Evolutionary conservation across 2,797 vertebrate species (phyloP), one percentile per base, ranked within the genome.

Genomic region (Hyperoplus lanceolatus): DNA sequence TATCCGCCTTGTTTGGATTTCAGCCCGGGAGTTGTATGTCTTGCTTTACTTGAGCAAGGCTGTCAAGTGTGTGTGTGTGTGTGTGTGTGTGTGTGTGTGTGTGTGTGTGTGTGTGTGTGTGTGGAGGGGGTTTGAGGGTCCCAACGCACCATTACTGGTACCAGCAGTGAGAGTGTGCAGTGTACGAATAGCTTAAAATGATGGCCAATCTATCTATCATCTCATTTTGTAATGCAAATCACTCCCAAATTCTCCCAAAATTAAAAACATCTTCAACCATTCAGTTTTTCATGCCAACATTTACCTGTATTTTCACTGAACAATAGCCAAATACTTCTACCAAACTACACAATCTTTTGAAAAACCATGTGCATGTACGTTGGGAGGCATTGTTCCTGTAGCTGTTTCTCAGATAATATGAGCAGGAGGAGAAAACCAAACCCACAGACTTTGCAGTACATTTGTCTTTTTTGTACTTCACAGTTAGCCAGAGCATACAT

Each of bases 1-100:
- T 76, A 65, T 74, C 67, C 74, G 73, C 77, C 70, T 79, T 87
- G 81, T 92, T 90, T 89, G 85, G 85, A 70, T 76, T 64, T 63
- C 53, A 65, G 69, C 69, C 69, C 72, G 38, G 64, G 60, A 73
- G 53, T 13, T 87, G 64, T 66, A 38, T 63, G 58, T 54, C 66
- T 78, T 69, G 69, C 82, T 81, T 81, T 77, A 73, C 81, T 82
- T 79, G 64, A 72, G 60, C 58, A 72, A 43, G 70, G 39, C 61
- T 76, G 16, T 45, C 29, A 29, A 29, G 14, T 43, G 72, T 68
- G 45, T 70, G 41, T 49, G 50, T 69, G 21, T 36, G 62, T 39
- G 42, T 64, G 46, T 66, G 36, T 56, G 14, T 43, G 72, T 68
- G 45, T 70, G 41, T 49, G 49, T 69, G 21, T 36, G 62, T 38